Conservation (phyloP, 37 sponge, comb jelly and placozoan genomes). For the Eunapius fragilis region DNA sequence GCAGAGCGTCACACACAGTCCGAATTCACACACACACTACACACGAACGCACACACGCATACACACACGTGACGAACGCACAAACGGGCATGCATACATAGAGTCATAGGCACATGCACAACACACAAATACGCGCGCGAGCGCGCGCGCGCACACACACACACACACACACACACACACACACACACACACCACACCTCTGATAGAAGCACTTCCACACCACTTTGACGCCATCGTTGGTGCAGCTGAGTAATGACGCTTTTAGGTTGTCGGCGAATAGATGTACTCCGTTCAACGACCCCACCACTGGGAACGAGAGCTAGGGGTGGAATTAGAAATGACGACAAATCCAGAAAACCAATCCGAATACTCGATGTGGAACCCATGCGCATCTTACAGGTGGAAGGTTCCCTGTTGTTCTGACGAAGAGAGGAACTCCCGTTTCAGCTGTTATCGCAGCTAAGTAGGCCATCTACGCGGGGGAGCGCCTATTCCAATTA, state of each 20-base stretch:
- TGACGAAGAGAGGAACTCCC: slow-evolving; percentile 59
- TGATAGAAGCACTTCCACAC: slow-evolving; percentile 41
- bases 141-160: slow-evolving; percentile 15
- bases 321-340: slow-evolving; percentile 7
- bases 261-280: slow-evolving; percentile 30
- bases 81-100: too few relatives aligned
- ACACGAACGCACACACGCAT: too few relatives aligned
- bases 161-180: slow-evolving; percentile 33
- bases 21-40: too few relatives aligned
- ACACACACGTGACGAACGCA: too few relatives aligned
- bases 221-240: slow-evolving; percentile 26
- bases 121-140: slow-evolving; percentile 18
- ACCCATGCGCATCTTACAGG: too few relatives aligned
- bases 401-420: slow-evolving; percentile 55
- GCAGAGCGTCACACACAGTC: too few relatives aligned
- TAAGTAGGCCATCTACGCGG: slow-evolving; percentile 40
- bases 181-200: slow-evolving; percentile 42
- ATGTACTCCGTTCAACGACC: slow-evolving; percentile 60
- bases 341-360: background rate
- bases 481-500: background rate
- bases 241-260: slow-evolving; percentile 45
- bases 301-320: slow-evolving; percentile 60
- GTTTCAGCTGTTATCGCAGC: slow-evolving; percentile 42
- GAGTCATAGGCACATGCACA: too few relatives aligned
- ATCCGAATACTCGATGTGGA: too few relatives aligned